Base-by-base conservation (phyloP, 2,113 vertebrate genomes). In the Brachyhypopomus occidentalis region DNA sequence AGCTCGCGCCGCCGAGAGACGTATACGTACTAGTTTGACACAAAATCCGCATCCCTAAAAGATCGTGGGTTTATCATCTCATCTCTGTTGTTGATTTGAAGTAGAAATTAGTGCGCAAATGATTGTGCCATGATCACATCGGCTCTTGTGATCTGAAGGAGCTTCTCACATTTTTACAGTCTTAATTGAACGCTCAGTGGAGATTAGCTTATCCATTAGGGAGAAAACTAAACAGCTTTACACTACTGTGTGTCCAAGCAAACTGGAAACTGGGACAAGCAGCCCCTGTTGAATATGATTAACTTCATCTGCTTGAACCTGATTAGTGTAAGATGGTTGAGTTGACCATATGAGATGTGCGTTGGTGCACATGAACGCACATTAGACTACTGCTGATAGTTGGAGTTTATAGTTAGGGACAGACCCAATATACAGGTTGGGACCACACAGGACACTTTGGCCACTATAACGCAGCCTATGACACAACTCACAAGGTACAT, bases 1-100 rank as follows among this genome's bases (percentile, higher is more conserved):
- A 90, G 92, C 91, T 92, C 90, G 89, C 90, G 87, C 78, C 87
- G 85, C 88, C 86, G 87, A 88, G 73, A 79, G 83, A 84, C 52
- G 82, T 87, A 77, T 72, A 45, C 89, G 86, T 88, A n/a, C n/a
- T 60, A 22, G 38, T 72, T 80, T 84, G 58, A 67, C 66, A 59
- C 58, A 27, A 80, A 80, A 87, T 79, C 83, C 52, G 76, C 75
- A 60, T 62, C 52, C 66, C 34, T 82, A 36, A 41, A 75, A n/a
- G 64, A 11, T 27, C 64, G 48, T 69, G 45, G 11, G 2, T 27
- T 22, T 12, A 58, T 56, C 67, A 38, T 72, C 34, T 71, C 25
- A 60, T 38, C 58, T 17, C 63, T 71, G 41, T 67, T 66, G 62
- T 45, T 81, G 62, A 75, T 69, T 81, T 74, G 75, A 38, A 76